phyloP scores from a whole-genome alignment of 2,113 vertebrate species.

The Chaenocephalus aceratus region DNA sequence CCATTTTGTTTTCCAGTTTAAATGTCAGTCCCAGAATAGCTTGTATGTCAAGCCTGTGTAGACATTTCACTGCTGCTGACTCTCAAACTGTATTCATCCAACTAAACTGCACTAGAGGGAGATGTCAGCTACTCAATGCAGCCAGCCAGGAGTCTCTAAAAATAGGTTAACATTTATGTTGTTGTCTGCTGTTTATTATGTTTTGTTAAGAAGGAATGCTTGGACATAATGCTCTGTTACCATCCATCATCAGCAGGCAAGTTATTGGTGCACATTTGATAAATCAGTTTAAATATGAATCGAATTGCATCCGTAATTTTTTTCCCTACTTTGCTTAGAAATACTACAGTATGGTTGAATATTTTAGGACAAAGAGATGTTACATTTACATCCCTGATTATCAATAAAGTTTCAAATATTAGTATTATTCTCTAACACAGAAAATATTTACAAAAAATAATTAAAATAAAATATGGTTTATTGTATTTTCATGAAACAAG shows the following conservation, averaged over 20 bases:
- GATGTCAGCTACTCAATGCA: constrained; percentile 9
- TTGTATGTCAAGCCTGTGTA: constrained; percentile 16
- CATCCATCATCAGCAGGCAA: background rate
- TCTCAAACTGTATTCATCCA: constrained; percentile 19
- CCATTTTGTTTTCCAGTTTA: constrained; percentile 55
- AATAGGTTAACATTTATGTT: background rate
- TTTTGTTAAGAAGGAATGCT: background rate
- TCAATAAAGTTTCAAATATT: background rate
- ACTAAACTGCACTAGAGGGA: constrained; percentile 31
- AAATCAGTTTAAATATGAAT: background rate
- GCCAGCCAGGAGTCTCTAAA: constrained; percentile 17
- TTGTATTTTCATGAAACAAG: background rate
- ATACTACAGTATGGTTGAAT: background rate
- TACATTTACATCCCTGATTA: background rate
- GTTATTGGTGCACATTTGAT: background rate
- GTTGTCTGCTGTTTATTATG: background rate
- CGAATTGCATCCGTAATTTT: background rate
- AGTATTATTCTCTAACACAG: too few species aligned
- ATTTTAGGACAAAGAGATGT: background rate
- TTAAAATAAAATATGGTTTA: background rate
- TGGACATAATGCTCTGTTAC: background rate
- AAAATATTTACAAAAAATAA: too few species aligned
- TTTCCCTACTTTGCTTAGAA: background rate
- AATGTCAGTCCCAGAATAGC: constrained; percentile 33
- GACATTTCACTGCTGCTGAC: constrained; percentile 20